These are phyloP conservation scores for Dione juno DNA, from an alignment of 2,888 invertebrate genomes.

Conservation along the genomic window DNA sequence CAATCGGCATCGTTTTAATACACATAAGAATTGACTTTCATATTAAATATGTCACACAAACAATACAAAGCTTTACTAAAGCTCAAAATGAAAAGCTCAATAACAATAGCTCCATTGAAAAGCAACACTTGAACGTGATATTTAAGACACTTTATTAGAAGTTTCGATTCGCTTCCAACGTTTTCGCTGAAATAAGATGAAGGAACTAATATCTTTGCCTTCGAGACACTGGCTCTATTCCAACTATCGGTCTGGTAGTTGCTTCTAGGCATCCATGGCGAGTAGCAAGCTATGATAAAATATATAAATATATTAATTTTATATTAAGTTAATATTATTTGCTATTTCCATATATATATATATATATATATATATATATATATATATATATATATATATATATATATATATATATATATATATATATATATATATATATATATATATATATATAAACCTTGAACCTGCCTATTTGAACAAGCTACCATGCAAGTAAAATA, in stretches of 20 bases:
- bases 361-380: too few species aligned
- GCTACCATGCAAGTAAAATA: too few species aligned
- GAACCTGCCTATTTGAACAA: too few species aligned
- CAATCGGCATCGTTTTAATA: not conserved
- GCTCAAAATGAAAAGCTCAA: not conserved
- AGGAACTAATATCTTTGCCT: slow-evolving; percentile 27
- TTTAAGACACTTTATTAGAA: slow-evolving; percentile 29
- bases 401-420: too few species aligned
- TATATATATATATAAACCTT: too few species aligned
- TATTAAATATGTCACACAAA: not conserved
- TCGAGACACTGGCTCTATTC: slow-evolving; percentile 30
- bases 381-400: too few species aligned
- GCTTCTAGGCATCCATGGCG: not conserved
- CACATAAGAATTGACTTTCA: not conserved
- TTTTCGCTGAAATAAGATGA: slow-evolving; percentile 26
- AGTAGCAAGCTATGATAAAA: not conserved
- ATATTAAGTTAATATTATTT: too few species aligned
- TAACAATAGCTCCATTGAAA: slow-evolving; percentile 8
- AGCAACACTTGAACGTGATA: slow-evolving; percentile 24
- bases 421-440: too few species aligned
- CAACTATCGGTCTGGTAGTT: slow-evolving; percentile 1
- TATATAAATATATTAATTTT: not conserved
- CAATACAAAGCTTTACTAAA: not conserved
- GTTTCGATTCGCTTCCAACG: slow-evolving; percentile 23
- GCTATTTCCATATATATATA: too few species aligned